Evolutionary conservation across 2,888 invertebrate genomes (phyloP).

Genomic region (Aphrophora alni): DNA sequence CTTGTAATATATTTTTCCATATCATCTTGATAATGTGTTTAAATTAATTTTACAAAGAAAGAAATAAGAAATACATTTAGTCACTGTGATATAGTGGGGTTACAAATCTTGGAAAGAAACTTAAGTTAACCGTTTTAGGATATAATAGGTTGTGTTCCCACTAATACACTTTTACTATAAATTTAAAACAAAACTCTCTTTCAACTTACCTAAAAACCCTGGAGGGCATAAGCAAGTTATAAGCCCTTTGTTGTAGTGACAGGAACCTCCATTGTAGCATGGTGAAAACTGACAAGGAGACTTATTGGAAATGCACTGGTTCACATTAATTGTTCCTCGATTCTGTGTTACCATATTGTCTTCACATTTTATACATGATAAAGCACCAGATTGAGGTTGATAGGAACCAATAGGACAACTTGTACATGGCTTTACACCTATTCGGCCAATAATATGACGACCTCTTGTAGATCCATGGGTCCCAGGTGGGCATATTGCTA

Average conservation of each 20-base stretch:
- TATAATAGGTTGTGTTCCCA: no score
- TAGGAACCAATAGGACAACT: conserved; percentile 66
- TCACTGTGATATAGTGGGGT: no score
- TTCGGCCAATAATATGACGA: conserved; percentile 40
- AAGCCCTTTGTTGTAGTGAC: conserved; percentile 55
- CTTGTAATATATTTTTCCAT: no score
- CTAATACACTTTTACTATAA: no score
- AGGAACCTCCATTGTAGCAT: conserved; percentile 59
- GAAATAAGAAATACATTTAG: no score
- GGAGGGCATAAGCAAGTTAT: conserved; percentile 61
- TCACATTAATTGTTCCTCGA: not conserved
- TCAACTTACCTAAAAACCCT: conserved; percentile 59
- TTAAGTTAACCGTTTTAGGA: no score
- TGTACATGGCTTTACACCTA: conserved; percentile 64
- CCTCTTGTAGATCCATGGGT: conserved; percentile 44
- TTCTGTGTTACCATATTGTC: conserved; percentile 18
- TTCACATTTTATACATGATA: conserved; percentile 62
- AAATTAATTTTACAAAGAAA: no score
- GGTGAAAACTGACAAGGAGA: conserved; percentile 59
- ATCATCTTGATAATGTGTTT: no score
- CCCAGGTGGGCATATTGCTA: conserved; percentile 66
- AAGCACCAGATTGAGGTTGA: conserved; percentile 65
- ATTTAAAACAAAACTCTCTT: no score
- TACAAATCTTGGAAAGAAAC: no score
- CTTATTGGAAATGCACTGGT: not conserved